phyloP scores from a whole-genome alignment of 2,113 vertebrate genomes.

The Platichthys flesus region DNA sequence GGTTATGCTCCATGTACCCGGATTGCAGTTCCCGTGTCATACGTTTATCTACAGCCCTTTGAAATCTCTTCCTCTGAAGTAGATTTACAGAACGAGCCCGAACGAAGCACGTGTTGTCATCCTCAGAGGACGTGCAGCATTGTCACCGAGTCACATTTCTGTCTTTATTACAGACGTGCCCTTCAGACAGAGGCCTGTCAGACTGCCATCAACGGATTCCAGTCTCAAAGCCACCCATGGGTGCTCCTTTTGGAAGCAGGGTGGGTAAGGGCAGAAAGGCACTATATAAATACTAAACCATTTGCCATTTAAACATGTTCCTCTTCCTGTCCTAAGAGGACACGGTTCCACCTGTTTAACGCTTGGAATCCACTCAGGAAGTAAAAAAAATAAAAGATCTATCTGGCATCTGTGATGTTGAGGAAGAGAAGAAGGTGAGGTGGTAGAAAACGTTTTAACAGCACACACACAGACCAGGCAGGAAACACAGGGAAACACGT shows the following conservation, averaged over 20 bases:
- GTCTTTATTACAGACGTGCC: not conserved
- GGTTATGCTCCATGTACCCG: not conserved
- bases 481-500: not conserved
- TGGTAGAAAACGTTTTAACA: constrained; percentile 28
- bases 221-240: not conserved
- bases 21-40: not conserved
- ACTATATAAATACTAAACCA: too few species aligned
- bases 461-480: constrained; percentile 23
- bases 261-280: not conserved
- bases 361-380: constrained; percentile 12
- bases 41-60: not conserved
- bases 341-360: constrained; percentile 28
- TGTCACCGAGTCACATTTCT: constrained; percentile 42
- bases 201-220: constrained; percentile 40
- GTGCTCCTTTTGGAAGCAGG: not conserved
- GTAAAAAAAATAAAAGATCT: not conserved
- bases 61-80: constrained; percentile 1
- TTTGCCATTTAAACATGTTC: not conserved
- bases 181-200: not conserved
- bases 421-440: constrained; percentile 16
- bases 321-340: constrained; percentile 23
- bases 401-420: constrained; percentile 28
- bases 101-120: constrained; percentile 10
- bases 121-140: not conserved
- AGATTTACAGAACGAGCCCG: not conserved